Conservation (phyloP, 2,797 vertebrate genomes). For the Spinus olivaceus region DNA sequence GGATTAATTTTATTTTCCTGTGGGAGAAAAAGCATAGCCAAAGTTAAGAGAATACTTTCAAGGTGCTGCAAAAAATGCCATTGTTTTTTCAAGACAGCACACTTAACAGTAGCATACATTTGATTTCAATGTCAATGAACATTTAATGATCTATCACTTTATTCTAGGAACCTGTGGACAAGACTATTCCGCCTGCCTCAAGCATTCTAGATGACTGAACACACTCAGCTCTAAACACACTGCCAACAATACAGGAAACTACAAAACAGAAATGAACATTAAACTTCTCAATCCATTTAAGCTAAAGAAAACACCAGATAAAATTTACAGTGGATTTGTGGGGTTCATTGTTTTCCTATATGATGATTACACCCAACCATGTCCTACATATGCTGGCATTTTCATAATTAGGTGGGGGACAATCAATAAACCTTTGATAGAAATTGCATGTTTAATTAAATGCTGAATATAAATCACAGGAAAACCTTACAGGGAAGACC, state of each 20-base stretch:
- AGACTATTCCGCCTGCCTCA: not conserved
- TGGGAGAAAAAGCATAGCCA: not conserved
- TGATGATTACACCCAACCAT: not conserved
- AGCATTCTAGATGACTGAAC: not conserved
- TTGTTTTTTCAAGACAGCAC: not conserved
- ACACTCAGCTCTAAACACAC: not conserved
- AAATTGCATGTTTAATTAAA: not conserved
- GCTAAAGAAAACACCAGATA: not conserved
- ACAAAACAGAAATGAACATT: not conserved
- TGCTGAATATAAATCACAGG: not conserved
- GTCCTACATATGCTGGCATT: not conserved
- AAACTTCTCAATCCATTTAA: not conserved
- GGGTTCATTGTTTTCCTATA: not conserved
- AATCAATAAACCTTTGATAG: not conserved
- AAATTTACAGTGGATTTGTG: not conserved
- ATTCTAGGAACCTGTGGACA: not conserved
- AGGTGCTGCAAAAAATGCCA: not conserved
- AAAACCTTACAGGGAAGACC: not conserved
- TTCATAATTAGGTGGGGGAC: not conserved
- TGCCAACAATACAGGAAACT: not conserved
- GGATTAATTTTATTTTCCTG: not conserved
- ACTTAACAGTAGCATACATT: not conserved
- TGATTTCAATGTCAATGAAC: not conserved
- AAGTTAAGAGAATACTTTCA: not conserved
- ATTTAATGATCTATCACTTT: not conserved